Evolutionary conservation across 2,888 invertebrate genomes (phyloP).

Genomic region (Onthophagus sagittarius): DNA sequence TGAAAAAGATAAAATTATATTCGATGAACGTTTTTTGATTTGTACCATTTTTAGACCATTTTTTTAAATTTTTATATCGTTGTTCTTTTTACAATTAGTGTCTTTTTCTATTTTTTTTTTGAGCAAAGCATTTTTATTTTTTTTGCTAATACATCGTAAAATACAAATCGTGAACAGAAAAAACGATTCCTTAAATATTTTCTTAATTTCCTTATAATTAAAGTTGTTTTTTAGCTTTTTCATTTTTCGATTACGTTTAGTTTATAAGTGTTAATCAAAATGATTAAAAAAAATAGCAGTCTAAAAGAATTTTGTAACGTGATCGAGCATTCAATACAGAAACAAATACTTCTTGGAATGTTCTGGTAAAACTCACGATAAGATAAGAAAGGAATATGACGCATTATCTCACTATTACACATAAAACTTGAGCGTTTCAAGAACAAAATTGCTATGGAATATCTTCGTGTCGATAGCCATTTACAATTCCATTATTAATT

Average conservation of each 20-base stretch:
- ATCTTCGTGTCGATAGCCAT: too few relatives aligned
- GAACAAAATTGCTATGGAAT: too few relatives aligned
- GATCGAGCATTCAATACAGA: neutral
- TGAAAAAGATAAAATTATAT: neutral
- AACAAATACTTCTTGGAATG: conserved; percentile 7
- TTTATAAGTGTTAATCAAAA: too few relatives aligned
- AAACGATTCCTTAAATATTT: neutral
- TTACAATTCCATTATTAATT: neutral
- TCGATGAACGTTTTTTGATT: conserved; percentile 7
- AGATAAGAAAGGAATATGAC: neutral
- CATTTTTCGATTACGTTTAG: too few relatives aligned
- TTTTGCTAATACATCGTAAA: neutral
- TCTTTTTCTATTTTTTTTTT: too few relatives aligned
- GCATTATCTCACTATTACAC: neutral
- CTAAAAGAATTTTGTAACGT: neutral
- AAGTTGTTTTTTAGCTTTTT: neutral
- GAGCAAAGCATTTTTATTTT: too few relatives aligned
- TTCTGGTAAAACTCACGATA: neutral
- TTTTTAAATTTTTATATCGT: neutral
- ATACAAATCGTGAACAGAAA: neutral
- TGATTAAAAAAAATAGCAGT: neutral
- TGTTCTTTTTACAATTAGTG: neutral
- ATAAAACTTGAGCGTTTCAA: neutral
- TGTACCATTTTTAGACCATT: conserved; percentile 10
- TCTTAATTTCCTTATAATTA: neutral